phyloP scores from a whole-genome alignment of 2,888 invertebrate genomes.

The Scelioninae gen. 2 region DNA sequence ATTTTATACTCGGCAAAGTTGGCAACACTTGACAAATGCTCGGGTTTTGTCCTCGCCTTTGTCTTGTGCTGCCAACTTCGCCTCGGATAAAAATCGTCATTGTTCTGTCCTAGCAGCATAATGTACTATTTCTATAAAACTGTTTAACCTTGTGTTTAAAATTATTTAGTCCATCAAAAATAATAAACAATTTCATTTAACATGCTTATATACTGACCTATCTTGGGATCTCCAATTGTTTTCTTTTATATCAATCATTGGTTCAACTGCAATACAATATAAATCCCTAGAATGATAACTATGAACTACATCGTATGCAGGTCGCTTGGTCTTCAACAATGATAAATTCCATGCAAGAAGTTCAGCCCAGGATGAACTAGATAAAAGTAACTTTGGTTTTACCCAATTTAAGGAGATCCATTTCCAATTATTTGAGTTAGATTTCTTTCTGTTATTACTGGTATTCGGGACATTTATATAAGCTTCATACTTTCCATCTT shows the following conservation, averaged over 20 bases:
- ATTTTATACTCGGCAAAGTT: too few relatives aligned
- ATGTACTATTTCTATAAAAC: too few relatives aligned
- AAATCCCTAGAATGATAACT: conserved; percentile 76
- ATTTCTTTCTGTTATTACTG: conserved; percentile 70
- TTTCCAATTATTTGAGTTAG: conserved; percentile 63
- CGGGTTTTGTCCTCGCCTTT: too few relatives aligned
- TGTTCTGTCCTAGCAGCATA: too few relatives aligned
- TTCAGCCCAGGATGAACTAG: conserved; percentile 80
- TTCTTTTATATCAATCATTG: conserved; percentile 63
- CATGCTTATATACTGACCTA: conserved; percentile 17
- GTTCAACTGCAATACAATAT: conserved; percentile 78
- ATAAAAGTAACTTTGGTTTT: conserved; percentile 77
- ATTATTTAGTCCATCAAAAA: too few relatives aligned
- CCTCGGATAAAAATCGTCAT: too few relatives aligned
- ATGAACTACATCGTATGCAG: conserved; percentile 66
- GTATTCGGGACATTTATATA: conserved; percentile 71
- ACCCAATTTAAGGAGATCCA: conserved; percentile 80
- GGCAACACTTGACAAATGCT: too few relatives aligned
- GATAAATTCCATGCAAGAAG: conserved; percentile 80
- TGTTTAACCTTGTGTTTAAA: too few relatives aligned
- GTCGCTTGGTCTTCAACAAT: conserved; percentile 62
- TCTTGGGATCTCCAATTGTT: conserved; percentile 63
- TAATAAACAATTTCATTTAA: too few relatives aligned
- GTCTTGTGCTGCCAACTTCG: too few relatives aligned
- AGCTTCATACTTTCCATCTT: conserved; percentile 77